Percentiles rank a stretch among this genome's conserved stretches.
Evolutionary conservation across 2,888 invertebrate genomes (phyloP).

Genomic region (Drosophila hamatofila): DNA sequence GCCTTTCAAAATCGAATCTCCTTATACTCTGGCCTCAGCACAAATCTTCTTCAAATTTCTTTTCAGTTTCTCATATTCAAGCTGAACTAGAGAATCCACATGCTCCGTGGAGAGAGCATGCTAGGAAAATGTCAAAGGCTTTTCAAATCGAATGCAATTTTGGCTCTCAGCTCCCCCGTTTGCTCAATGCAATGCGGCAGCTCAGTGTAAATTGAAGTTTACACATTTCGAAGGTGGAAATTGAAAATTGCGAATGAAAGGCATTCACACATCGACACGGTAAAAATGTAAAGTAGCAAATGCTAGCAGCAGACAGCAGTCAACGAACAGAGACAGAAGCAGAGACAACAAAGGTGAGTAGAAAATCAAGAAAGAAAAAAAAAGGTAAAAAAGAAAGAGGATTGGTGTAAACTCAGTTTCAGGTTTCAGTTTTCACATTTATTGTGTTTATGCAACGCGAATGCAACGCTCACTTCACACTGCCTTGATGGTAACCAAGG

Average conservation of each 20-base stretch:
- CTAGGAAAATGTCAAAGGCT: slow-evolving; percentile 28
- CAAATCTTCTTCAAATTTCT: neutral
- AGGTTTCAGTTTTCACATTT: slow-evolving; percentile 20
- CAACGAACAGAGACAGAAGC: neutral
- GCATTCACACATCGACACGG: slow-evolving; percentile 65
- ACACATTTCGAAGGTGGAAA: slow-evolving; percentile 76
- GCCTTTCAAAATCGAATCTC: neutral
- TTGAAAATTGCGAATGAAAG: slow-evolving; percentile 73
- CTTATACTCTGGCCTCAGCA: too few relatives aligned
- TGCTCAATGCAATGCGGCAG: slow-evolving; percentile 7
- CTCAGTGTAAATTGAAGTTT: slow-evolving; percentile 70
- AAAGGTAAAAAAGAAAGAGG: too few relatives aligned
- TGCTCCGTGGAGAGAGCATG: slow-evolving; percentile 29
- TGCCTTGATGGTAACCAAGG: slow-evolving; percentile 40
- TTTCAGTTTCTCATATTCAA: slow-evolving; percentile 1
- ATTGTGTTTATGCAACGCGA: slow-evolving; percentile 58
- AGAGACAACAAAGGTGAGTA: slow-evolving; percentile 6
- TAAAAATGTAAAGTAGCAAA: slow-evolving; percentile 73
- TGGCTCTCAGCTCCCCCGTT: slow-evolving; percentile 18
- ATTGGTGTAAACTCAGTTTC: slow-evolving; percentile 2
- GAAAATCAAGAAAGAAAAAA: slow-evolving; percentile 20
- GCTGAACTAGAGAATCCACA: neutral
- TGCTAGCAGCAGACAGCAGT: slow-evolving; percentile 42
- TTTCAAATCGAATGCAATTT: slow-evolving; percentile 68
- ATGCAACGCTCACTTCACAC: slow-evolving; percentile 55